A percentile compares a stretch with the other conserved stretches of the same genome.
Evolutionary conservation across 23 tunicate genomes (phyloP).

Genomic region (Pegea sp.): DNA sequence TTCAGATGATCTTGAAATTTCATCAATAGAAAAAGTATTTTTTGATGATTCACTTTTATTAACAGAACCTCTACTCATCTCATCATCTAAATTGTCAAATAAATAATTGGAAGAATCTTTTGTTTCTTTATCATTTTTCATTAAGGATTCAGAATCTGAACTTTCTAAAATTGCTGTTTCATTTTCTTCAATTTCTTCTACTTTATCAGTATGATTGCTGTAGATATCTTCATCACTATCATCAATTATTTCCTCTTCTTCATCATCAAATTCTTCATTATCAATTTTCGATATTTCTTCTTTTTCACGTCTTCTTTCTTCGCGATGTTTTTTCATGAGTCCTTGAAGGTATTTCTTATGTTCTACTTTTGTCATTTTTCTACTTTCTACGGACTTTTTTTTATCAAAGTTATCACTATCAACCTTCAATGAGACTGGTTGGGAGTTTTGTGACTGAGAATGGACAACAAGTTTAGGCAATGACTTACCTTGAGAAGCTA

Average conservation of each 20-base stretch:
- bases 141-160: neutral
- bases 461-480: too few species aligned
- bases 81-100: neutral
- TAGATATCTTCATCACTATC: slow-evolving; percentile 5
- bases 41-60: too few species aligned
- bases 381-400: neutral
- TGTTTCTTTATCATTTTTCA: neutral
- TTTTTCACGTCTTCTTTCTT: too few species aligned
- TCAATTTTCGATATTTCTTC: neutral
- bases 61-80: neutral
- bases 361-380: neutral
- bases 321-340: neutral
- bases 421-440: too few species aligned
- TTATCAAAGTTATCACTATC: too few species aligned
- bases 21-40: too few species aligned
- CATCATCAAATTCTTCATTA: slow-evolving; percentile 7
- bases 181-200: neutral
- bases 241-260: slow-evolving; percentile 2
- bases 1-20: too few species aligned
- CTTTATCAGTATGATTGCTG: neutral
- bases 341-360: neutral
- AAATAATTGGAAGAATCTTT: neutral
- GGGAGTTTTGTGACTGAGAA: too few species aligned
- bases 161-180: neutral
- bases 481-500: too few species aligned